Percentiles rank a stretch among this genome's conserved stretches.
These are phyloP conservation scores for Oreochromis niloticus DNA, from an alignment of 2,113 vertebrate species.

Conservation along the genomic window DNA sequence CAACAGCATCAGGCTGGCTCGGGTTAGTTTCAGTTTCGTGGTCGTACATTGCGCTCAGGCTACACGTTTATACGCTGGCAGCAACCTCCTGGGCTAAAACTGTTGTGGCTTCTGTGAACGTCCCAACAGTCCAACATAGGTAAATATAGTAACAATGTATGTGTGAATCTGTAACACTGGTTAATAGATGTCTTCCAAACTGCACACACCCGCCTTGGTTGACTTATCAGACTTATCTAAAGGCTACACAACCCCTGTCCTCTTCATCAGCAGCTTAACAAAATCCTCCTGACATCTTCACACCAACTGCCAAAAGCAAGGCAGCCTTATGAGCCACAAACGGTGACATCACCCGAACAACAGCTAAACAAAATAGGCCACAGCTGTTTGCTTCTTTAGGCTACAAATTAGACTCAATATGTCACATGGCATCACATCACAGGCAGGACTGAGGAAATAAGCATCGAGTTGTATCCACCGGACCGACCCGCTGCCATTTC, in stretches of 20 bases:
- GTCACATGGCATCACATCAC: conserved; percentile 86
- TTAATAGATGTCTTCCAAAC: conserved; percentile 26
- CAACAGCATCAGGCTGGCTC: background rate
- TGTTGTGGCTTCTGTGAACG: background rate
- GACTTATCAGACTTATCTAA: conserved; percentile 39
- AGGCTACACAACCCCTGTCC: conserved; percentile 31
- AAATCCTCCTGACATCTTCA: conserved; percentile 74
- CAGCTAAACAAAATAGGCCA: conserved; percentile 81
- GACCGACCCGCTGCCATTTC: conserved; percentile 1
- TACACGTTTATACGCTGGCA: background rate
- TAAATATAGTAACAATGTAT: background rate
- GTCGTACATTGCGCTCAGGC: background rate
- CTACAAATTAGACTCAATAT: conserved; percentile 87
- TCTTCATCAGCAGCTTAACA: conserved; percentile 46
- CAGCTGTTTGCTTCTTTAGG: conserved; percentile 84
- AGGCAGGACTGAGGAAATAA: conserved; percentile 47
- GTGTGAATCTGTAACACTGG: conserved; percentile 13
- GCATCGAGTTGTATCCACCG: background rate
- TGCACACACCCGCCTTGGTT: background rate
- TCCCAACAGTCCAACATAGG: background rate
- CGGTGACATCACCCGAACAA: conserved; percentile 76
- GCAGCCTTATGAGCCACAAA: conserved; percentile 77
- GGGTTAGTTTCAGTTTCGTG: background rate
- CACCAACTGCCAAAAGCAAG: conserved; percentile 73
- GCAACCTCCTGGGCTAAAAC: background rate